Conservation (phyloP, 2,888 invertebrate species). For the Chesias legatella region DNA sequence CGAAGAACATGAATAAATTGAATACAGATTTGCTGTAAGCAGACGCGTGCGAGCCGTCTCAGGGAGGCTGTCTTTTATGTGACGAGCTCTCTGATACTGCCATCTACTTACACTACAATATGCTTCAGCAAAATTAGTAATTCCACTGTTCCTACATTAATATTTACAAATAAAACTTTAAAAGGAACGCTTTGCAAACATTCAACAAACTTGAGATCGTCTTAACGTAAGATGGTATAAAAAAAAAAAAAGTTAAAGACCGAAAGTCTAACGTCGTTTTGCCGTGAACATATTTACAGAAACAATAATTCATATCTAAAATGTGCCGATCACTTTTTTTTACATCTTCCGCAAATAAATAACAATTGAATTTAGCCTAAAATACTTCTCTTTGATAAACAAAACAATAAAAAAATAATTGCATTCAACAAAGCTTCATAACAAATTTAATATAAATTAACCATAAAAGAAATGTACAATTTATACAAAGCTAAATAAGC, state of each 20-base stretch:
- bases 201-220: constrained; percentile 81
- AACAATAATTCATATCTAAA: constrained; percentile 46
- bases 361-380: constrained; percentile 80
- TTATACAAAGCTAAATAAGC: constrained; percentile 74
- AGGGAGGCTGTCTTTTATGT: constrained; percentile 54
- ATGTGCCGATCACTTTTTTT: constrained; percentile 71
- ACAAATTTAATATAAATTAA: constrained; percentile 80
- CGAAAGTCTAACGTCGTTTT: constrained; percentile 66
- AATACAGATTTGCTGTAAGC: constrained; percentile 57
- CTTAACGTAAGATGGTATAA: constrained; percentile 79
- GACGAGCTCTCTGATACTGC: constrained; percentile 35
- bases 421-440: constrained; percentile 80
- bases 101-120: constrained; percentile 54
- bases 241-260: constrained; percentile 70
- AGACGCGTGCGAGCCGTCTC: constrained; percentile 42
- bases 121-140: constrained; percentile 69
- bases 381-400: constrained; percentile 77
- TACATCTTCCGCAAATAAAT: constrained; percentile 77
- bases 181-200: constrained; percentile 81
- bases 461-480: constrained; percentile 76
- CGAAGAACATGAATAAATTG: constrained; percentile 73
- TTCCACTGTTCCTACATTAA: constrained; percentile 75
- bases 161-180: constrained; percentile 81
- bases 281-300: constrained; percentile 66
- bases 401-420: constrained; percentile 81